A percentile compares a stretch with the other conserved stretches of the same genome.
Evolutionary conservation across 1,140 invertebrate species (phyloP).

Genomic region (Drosophila ananassae): DNA sequence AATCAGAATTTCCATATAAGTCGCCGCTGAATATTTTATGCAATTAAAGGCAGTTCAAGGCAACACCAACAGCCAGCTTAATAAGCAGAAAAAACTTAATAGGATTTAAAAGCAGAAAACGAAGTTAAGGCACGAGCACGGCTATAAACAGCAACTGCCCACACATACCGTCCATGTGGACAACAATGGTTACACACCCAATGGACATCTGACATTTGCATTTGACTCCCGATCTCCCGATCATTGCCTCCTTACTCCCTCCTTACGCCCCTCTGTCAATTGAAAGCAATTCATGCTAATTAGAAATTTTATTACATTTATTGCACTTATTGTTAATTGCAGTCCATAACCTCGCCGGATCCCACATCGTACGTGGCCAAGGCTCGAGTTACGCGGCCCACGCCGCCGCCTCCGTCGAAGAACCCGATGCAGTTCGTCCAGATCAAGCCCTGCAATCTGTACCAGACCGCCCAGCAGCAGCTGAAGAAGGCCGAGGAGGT

Average conservation of each 20-base stretch:
- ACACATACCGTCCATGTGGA: slow-evolving; percentile 35
- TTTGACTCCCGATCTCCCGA: slow-evolving; percentile 34
- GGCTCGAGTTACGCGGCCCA: slow-evolving; percentile 85
- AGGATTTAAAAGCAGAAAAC: slow-evolving; percentile 43
- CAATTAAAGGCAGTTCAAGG: slow-evolving; percentile 65
- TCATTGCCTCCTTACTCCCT: background rate
- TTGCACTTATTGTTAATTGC: slow-evolving; percentile 52
- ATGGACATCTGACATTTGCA: slow-evolving; percentile 58
- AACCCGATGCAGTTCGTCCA: slow-evolving; percentile 96
- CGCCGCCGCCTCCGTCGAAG: slow-evolving; percentile 90
- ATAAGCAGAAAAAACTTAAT: slow-evolving; percentile 61
- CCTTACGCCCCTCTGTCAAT: slow-evolving; percentile 9
- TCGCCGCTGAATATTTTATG: slow-evolving; percentile 51
- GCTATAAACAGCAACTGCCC: slow-evolving; percentile 34
- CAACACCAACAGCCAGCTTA: slow-evolving; percentile 46
- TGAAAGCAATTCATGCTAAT: slow-evolving; percentile 66
- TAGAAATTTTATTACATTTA: slow-evolving; percentile 47
- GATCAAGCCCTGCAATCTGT: slow-evolving; percentile 93
- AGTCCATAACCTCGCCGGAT: slow-evolving; percentile 80
- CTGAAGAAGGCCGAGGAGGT: slow-evolving; percentile 93
- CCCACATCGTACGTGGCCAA: slow-evolving; percentile 82
- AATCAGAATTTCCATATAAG: slow-evolving; percentile 45
- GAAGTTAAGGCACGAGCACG: slow-evolving; percentile 16
- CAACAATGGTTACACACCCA: slow-evolving; percentile 48
- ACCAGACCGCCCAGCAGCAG: slow-evolving; percentile 93